These are phyloP conservation scores for Tyto alba DNA, from an alignment of 2,113 vertebrate species.

Conservation along the genomic window DNA sequence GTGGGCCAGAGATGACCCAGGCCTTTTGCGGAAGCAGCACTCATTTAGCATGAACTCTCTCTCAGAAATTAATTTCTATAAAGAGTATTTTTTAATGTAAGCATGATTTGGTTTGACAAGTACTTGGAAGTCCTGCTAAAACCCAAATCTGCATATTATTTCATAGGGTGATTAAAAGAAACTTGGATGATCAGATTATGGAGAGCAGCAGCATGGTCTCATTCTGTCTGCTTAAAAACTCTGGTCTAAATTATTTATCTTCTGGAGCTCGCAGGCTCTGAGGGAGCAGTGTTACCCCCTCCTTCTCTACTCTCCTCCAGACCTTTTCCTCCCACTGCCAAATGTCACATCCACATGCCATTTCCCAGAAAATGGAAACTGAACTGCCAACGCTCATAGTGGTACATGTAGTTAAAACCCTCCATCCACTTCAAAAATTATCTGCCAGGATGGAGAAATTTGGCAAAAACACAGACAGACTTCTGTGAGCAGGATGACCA, in stretches of 20 bases:
- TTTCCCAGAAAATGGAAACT: background rate
- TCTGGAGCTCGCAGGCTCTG: background rate
- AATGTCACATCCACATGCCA: background rate
- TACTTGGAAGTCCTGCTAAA: background rate
- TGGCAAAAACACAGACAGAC: background rate
- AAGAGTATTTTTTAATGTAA: background rate
- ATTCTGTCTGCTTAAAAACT: background rate
- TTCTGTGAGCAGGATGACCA: background rate
- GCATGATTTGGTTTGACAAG: background rate
- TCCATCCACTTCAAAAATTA: background rate
- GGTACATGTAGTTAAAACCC: background rate
- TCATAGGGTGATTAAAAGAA: background rate
- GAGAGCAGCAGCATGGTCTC: background rate
- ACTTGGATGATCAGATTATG: background rate
- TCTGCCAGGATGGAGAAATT: background rate
- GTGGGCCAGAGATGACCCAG: background rate
- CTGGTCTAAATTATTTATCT: background rate
- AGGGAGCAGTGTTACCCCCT: background rate
- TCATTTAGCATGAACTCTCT: background rate
- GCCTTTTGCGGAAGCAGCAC: background rate
- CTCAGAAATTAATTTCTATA: background rate
- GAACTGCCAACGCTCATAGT: background rate
- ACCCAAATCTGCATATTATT: background rate
- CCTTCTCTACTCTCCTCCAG: background rate
- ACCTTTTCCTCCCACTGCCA: background rate